Conservation (phyloP, 2,113 vertebrate species). For the Naja naja region DNA sequence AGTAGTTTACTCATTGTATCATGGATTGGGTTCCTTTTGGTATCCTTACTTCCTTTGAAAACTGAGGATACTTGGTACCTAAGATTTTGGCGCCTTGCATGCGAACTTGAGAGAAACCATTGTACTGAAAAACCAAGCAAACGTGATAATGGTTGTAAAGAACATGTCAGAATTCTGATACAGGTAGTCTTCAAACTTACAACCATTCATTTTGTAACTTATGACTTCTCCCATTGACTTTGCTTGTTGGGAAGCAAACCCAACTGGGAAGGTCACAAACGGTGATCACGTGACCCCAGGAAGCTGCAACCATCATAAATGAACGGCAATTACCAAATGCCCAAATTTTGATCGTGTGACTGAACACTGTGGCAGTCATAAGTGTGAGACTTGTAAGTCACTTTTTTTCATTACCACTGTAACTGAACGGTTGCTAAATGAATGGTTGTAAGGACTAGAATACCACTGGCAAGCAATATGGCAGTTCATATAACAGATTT, state of each 20-base stretch:
- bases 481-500: background rate
- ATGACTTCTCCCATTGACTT: background rate
- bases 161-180: background rate
- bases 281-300: background rate
- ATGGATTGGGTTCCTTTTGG: background rate
- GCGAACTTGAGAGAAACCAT: background rate
- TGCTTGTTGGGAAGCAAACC: background rate
- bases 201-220: background rate
- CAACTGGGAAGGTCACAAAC: background rate
- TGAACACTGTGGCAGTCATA: background rate
- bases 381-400: background rate
- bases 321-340: background rate
- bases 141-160: background rate
- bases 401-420: background rate
- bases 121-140: background rate
- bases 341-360: background rate
- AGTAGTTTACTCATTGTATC: conserved; percentile 58
- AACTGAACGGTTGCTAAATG: background rate
- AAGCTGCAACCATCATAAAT: background rate
- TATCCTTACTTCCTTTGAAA: background rate
- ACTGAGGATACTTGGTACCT: background rate
- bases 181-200: background rate
- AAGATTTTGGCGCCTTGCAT: background rate
- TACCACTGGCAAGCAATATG: background rate
- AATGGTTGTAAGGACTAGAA: background rate